Evolutionary conservation across 2,113 vertebrate species (phyloP), one percentile per base, ranked within the genome.

Genomic region (Entelurus aequoreus): DNA sequence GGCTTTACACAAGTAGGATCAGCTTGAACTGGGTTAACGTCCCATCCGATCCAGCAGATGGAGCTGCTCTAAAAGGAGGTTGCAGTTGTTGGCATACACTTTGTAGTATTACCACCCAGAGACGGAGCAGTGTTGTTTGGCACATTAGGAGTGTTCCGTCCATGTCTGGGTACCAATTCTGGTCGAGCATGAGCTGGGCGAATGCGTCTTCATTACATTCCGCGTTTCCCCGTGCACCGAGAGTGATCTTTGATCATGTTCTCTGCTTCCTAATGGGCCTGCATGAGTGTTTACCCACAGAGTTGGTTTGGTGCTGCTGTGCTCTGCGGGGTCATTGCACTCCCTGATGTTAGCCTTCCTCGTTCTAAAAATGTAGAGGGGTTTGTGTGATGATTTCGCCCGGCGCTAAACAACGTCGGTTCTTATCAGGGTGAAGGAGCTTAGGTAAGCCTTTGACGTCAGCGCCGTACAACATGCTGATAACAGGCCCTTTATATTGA

Each of bases 391-490:
- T 19, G 49, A 28, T 65, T 66, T 61, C n/a, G 67, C 69, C 73
- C 72, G 60, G 65, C 56, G 55, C 65, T 77, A 62, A 67, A 57
- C 61, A 61, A 59, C 68, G 8, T 54, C 65, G n/a, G 65, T 64
- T 64, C 72, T 76, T 82, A 82, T 81, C 80, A 40, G 68, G 63
- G 66, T 78, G 75, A 66, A 60, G 71, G 59, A 69, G 77, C 72
- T 69, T 40, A 40, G 69, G 69, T 66, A 62, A 80, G 78, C 47
- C 75, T 71, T 80, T 88, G 84, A 85, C 84, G 84, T 88, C 83
- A 86, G 54, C 65, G 19, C 49, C 13, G 10, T 51, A 72, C 68
- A 74, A 60, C 60, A 10, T 59, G 69, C 81, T 72, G 84, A 86
- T 88, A 85, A 82, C n/a, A 46, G 36, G 21, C 52, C 54, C 14